A percentile compares a stretch with the other conserved stretches of the same genome.
Evolutionary conservation across 2,888 invertebrate species (phyloP).

Genomic region (Eupeodes latifasciatus): DNA sequence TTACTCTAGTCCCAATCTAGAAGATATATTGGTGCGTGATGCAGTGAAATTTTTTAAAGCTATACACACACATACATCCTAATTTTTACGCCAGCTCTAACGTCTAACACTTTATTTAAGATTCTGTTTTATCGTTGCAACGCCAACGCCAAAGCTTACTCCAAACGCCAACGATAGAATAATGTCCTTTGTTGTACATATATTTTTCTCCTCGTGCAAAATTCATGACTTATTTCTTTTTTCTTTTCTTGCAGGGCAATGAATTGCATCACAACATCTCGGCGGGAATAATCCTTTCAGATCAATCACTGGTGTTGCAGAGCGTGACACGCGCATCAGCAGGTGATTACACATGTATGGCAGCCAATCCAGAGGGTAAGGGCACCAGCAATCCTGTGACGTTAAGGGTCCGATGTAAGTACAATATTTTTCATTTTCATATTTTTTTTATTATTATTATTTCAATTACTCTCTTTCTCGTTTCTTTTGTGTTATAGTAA

Average conservation of each 20-base stretch:
- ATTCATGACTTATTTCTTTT: constrained; percentile 25
- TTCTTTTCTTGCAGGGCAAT: constrained; percentile 86
- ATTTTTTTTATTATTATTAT: not conserved
- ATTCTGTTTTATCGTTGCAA: constrained; percentile 60
- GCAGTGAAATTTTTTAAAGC: not conserved
- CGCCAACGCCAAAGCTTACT: no score
- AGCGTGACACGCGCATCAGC: constrained; percentile 92
- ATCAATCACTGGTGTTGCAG: constrained; percentile 93
- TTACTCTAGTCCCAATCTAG: not conserved
- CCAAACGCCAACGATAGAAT: not conserved
- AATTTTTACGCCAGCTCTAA: not conserved
- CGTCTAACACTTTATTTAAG: constrained; percentile 2
- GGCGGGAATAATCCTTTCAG: constrained; percentile 92
- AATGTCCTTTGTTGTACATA: constrained; percentile 54
- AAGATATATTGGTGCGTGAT: not conserved
- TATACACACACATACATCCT: not conserved
- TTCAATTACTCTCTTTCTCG: not conserved
- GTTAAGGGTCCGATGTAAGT: constrained; percentile 89
- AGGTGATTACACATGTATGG: constrained; percentile 94
- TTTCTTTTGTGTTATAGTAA: constrained; percentile 20
- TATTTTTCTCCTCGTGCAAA: constrained; percentile 45
- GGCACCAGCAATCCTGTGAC: constrained; percentile 90
- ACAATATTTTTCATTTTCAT: constrained; percentile 71
- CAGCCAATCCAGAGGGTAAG: constrained; percentile 93
- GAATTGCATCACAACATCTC: constrained; percentile 93